Conservation (phyloP, 2,113 vertebrate species). For the Clarias magur region DNA sequence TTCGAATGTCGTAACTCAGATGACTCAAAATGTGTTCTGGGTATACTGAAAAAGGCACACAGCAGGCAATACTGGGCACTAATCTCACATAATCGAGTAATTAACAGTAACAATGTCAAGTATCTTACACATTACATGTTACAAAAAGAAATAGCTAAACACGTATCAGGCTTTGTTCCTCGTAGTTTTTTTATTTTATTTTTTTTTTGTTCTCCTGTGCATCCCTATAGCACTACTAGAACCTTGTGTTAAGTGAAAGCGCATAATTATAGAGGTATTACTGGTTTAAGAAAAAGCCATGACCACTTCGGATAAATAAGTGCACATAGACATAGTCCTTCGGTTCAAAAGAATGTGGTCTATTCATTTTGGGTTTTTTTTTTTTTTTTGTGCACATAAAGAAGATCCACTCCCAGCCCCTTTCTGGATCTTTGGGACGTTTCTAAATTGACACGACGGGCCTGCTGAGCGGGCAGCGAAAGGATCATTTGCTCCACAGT, state of each 20-base stretch:
- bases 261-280: constrained; percentile 6
- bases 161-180: constrained; percentile 24
- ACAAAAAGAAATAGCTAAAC: constrained; percentile 31
- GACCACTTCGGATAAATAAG: constrained; percentile 55
- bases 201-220: constrained; percentile 34
- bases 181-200: not conserved
- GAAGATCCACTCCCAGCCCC: constrained; percentile 22
- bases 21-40: constrained; percentile 37
- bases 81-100: constrained; percentile 12
- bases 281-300: constrained; percentile 26
- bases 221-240: constrained; percentile 33
- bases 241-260: constrained; percentile 5
- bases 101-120: constrained; percentile 16
- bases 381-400: not conserved
- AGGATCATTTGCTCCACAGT: constrained; percentile 62
- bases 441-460: constrained; percentile 50
- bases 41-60: constrained; percentile 12
- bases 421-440: constrained; percentile 34
- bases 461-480: constrained; percentile 78
- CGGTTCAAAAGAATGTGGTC: constrained; percentile 38
- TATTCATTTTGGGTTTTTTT: constrained; percentile 27
- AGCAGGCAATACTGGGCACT: constrained; percentile 20
- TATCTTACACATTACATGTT: constrained; percentile 27
- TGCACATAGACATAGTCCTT: constrained; percentile 45
- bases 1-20: constrained; percentile 42